Evolutionary conservation across 1,140 invertebrate species (phyloP).

Genomic region (Saxidomus purpurata): DNA sequence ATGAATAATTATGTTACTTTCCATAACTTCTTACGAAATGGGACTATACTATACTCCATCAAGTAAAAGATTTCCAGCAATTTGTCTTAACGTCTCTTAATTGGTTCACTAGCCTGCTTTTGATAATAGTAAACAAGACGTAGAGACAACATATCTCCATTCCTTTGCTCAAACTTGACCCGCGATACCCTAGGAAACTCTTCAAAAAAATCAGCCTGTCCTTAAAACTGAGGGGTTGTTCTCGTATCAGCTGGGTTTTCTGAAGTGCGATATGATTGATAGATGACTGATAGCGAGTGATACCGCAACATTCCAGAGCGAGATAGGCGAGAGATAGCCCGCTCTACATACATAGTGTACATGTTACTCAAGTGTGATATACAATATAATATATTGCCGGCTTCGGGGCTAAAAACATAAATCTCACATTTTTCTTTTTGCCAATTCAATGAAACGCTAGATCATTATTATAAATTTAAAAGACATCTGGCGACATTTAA

Average conservation of each 20-base stretch:
- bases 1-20: too few species aligned
- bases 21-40: too few species aligned
- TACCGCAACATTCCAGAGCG: background rate
- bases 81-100: too few species aligned
- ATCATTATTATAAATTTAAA: background rate
- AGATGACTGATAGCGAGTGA: background rate
- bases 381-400: background rate
- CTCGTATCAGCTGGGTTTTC: background rate
- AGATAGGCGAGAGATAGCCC: background rate
- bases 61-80: too few species aligned
- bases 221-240: background rate
- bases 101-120: too few species aligned
- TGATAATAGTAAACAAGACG: too few species aligned
- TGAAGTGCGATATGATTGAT: conserved; percentile 32
- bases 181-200: background rate
- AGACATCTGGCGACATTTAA: background rate
- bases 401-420: conserved; percentile 6
- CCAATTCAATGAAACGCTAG: background rate
- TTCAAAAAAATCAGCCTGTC: background rate
- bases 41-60: too few species aligned
- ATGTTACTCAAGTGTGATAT: conserved; percentile 11
- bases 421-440: background rate
- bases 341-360: background rate
- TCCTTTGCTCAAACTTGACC: background rate
- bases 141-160: background rate